Base-by-base conservation (phyloP, 2,888 invertebrate species). In the Entomobrya proxima region DNA sequence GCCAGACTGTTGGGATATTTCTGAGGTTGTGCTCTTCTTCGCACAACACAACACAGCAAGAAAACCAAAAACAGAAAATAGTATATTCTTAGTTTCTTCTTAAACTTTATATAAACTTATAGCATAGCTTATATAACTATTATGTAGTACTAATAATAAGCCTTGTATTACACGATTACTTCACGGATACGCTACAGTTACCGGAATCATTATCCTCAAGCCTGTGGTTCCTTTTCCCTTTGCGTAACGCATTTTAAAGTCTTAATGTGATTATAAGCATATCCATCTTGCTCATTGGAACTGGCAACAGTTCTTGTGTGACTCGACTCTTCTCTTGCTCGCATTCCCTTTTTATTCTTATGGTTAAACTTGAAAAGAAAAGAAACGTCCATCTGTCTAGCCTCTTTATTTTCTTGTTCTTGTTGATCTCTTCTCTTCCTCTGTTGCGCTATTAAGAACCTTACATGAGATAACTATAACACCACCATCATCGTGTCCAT, bases 191-290 rank as follows among this genome's bases (percentile, higher is more conserved):
- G 69, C 40, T 69, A 44, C 44, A 69, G 69, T 69, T 44, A 18
- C 13, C 11, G 40, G 40, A 40, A 67, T 67, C 37, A 40, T n/a
- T n/a, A n/a, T n/a, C n/a, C n/a, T 27, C 30, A n/a, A 61, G 32
- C 11, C 4, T 24, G 40, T 40, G 40, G 32, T 64, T 64, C 64
- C n/a, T 21, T 27, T 55, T 55, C 18, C 3, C 15, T 2, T 44
- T 40, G 27, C 7, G 13, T 24, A 69, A 44, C n/a, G 76, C 21
- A 76, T 37, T 76, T 74, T 74, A 79, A 79, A 64, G 67, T 7
- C 40, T 52, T 81, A 74, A 81, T 81, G 72, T 74, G 81, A 81
- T 81, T 81, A 81, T 81, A 81, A 81, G 30, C 81, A 74, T 74
- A 81, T 74, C 72, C 72, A 47, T 81, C 81, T 61, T 61, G 27